Base-by-base conservation (phyloP, 2,113 vertebrate species). In the Oplegnathus fasciatus region DNA sequence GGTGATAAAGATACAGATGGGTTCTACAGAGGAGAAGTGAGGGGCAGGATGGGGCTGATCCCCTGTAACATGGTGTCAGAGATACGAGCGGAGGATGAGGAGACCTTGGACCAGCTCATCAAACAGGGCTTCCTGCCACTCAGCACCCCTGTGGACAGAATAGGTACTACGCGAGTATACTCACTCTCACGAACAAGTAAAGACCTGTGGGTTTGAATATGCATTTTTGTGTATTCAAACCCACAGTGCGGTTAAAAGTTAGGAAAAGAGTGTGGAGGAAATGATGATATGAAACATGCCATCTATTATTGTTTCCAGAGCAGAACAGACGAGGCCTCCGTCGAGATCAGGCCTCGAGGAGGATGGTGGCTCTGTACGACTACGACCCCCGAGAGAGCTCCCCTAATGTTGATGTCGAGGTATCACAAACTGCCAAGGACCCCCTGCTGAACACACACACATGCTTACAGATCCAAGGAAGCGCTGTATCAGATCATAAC, bases 51-150 rank as follows among this genome's bases (percentile, higher is more conserved):
- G 18, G 98, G 98, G 72, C 97, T 98, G 82, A 97, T 99, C 32
- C 98, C 98, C 0, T 99, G 98, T 60, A 99, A 99, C 82, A 99
- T 99, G 98, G 98, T 99, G 85, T 99, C 98, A 0, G 98, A 99
- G 92, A 98, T 99, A 69, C 97, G 97, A 66, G 96, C 97, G 0
- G 98, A 98, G 9, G 98, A 99, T 4, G 97, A 98, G 37, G 97
- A 98, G 87, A 97, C 97, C 89, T 96, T 97, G 96, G 97, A 97
- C 28, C 97, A 99, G 92, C 97, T 99, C 15, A 95, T 99, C 4
- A 97, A 97, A 61, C 98, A 98, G 88, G 98, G 98, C 57, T 99
- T 99, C 88, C 97, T 99, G 58, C 97, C 98, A 0, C 91, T 99
- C 84, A 98, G 96, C 92, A 99, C 98, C 0, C 98, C 98, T 0